Evolutionary conservation across 2,113 vertebrate species (phyloP), one percentile per base, ranked within the genome.

Genomic region (Anthoscopus minutus): DNA sequence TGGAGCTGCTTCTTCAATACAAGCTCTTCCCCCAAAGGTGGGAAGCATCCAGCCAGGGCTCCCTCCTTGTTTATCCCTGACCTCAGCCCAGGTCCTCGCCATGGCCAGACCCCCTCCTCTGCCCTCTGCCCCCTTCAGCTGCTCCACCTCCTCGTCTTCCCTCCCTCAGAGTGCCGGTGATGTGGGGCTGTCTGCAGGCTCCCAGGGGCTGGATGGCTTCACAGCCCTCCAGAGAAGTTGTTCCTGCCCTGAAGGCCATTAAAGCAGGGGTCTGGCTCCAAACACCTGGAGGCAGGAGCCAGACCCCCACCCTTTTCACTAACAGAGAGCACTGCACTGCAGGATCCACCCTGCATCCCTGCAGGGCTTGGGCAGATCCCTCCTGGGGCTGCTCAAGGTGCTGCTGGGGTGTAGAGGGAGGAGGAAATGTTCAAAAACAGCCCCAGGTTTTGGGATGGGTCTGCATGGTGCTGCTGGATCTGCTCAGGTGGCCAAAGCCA

Each of bases 211-310:
- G 56, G 21, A 8, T 33, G 22, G 11, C 33, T 38, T 19, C 62
- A n/a, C 2, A 8, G 76, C 35, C 44, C 25, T 5, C 0, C 0
- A 12, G 20, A 67, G 23, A 4, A 9, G 22, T 4, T 45, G 6
- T 2, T 67, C 47, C 60, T 85, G n/a, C 38, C 1, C 1, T 28
- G 31, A 76, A 76, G 42, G 30, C 4, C 53, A 33, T 20, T 17
- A 47, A 69, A 73, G 21, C 22, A 35, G 21, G 27, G 16, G 77
- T 6, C 21, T 54, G 40, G 16, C 13, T 30, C 44, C 58, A 76
- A 50, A 82, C 69, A 1, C 30, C 57, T 38, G 31, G 40, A 56
- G 58, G 47, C 1, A 1, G 24, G 11, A 40, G 33, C 25, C 30
- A 85, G 30, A 19, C 7, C 17, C 54, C 6, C 2, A 2, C 3